Base-by-base conservation (phyloP, 2,888 invertebrate species). In the Oxystoma pomonae region DNA sequence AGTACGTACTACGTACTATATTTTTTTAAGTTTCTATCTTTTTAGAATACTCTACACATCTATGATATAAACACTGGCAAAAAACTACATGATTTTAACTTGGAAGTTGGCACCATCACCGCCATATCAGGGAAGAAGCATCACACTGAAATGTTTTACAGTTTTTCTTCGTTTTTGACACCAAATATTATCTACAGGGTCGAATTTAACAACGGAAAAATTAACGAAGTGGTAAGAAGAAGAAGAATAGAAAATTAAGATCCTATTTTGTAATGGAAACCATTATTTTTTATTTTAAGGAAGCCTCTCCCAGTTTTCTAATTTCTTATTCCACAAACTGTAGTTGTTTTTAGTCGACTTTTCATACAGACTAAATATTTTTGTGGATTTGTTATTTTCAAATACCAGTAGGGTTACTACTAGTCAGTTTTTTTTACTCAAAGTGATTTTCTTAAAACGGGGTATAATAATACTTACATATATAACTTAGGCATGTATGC, bases 91-190 rank as follows among this genome's bases (percentile, higher is more conserved):
- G 85, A 87, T 66, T 91, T 98, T 73, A 87, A 90, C 0, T 79
- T 97, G 66, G 92, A 90, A 70, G 90, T 97, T 68, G 98, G 98
- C 18, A 91, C 93, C 0, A 86, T 98, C 35, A 87, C 87, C 17
- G 90, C 90, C 1, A 90, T 92, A 79, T 90, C 92, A 16, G 96
- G 96, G 12, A 89, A 92, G 78, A 91, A 90, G 76, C 86, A 90
- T 72, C 90, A 93, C 74, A 85, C 87, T 0, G 95, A 96, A 83
- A 90, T 98, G 74, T 98, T 98, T 82, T 97, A 92, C 81, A 89
- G 91, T 75, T 97, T 98, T 81, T 90, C 91, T 68, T 98, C 98
- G 0, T 98, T 98, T 83, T 85, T 98, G 58, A 90, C 92, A 59
- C 98, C 98, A 20, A 89, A 89, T 68, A 84, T 89, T 69, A 95